Evolutionary conservation across 2,113 vertebrate genomes (phyloP), one percentile per base, ranked within the genome.

Genomic region (Prunella himalayana): DNA sequence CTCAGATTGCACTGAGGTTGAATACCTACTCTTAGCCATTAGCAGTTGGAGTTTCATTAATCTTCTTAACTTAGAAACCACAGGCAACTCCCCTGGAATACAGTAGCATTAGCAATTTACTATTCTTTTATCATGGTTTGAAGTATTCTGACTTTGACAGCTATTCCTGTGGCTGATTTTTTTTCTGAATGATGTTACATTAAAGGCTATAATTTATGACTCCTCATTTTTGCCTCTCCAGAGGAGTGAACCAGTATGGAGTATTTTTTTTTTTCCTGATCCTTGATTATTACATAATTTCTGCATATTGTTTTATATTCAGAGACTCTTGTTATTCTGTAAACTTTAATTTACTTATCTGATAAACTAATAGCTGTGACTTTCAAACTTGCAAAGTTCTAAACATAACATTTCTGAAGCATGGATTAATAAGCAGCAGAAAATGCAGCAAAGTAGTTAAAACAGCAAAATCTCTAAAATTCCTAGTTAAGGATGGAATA

Each of bases 41-140:
- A 95, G 88, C 76, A 76, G 41, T 3, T 82, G 77, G 60, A 91
- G 79, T 68, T 92, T 90, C 94, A 97, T 97, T 97, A 70, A 97
- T 97, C 92, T 87, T 92, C 70, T 89, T 89, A 94, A 94, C 57
- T 83, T 68, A 68, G 79, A 92, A 95, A 82, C 80, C 64, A 75
- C 33, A 42, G 56, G 88, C 31, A 76, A 37, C 11, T 73, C 66
- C 82, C 60, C 35, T 53, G 45, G 44, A 92, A 92, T 72, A 91
- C 68, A 95, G 82, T 37, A 70, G 77, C 70, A 80, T 84, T 76
- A 86, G 81, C 82, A 88, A 91, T 80, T 71, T 89, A 49, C 75
- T n/a, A 47, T 69, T 87, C 82, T 88, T 61, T 84, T 95, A 77
- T 88, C 37, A 92, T 28, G 16, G 50, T 59, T 92, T 86, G 82